Conservation (phyloP, 1,140 invertebrate genomes). For the Dendrolimus punctatus region DNA sequence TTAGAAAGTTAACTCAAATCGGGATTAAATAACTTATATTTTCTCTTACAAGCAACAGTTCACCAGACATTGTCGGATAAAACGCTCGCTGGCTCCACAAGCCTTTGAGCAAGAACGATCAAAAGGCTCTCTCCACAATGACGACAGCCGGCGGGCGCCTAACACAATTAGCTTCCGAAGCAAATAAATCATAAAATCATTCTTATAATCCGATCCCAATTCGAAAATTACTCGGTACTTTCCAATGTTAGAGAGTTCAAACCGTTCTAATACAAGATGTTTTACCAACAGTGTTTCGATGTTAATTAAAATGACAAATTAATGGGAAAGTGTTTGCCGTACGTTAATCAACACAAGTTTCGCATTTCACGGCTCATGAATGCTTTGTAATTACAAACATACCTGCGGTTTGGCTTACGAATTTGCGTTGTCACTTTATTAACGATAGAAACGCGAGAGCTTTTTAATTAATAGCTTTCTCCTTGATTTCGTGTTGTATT, state of each 20-base stretch:
- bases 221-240: slow-evolving; percentile 27
- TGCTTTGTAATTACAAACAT: slow-evolving; percentile 44
- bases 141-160: slow-evolving; percentile 27
- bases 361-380: slow-evolving; percentile 31
- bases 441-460: slow-evolving; percentile 29
- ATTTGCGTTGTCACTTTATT: slow-evolving; percentile 49
- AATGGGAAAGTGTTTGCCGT: slow-evolving; percentile 33
- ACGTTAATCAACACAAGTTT: slow-evolving; percentile 31
- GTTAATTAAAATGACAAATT: slow-evolving; percentile 51
- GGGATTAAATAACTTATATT: too few relatives aligned
- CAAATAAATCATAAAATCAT: slow-evolving; percentile 50
- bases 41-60: too few relatives aligned
- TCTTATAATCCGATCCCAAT: slow-evolving; percentile 28
- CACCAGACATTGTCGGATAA: too few relatives aligned
- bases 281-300: slow-evolving; percentile 30
- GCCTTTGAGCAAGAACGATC: slow-evolving; percentile 19
- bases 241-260: slow-evolving; percentile 9
- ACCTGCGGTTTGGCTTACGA: slow-evolving; percentile 25
- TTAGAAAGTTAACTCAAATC: too few relatives aligned
- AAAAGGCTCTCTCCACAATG: slow-evolving; percentile 18
- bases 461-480: slow-evolving; percentile 56
- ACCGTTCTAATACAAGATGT: slow-evolving; percentile 19
- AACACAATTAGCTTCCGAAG: slow-evolving; percentile 37
- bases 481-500: slow-evolving; percentile 19
- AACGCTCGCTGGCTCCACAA: background rate